A percentile compares a stretch with the other conserved stretches of the same genome.
phyloP scores from a whole-genome alignment of 2,797 vertebrate genomes.

The Alauda arvensis region DNA sequence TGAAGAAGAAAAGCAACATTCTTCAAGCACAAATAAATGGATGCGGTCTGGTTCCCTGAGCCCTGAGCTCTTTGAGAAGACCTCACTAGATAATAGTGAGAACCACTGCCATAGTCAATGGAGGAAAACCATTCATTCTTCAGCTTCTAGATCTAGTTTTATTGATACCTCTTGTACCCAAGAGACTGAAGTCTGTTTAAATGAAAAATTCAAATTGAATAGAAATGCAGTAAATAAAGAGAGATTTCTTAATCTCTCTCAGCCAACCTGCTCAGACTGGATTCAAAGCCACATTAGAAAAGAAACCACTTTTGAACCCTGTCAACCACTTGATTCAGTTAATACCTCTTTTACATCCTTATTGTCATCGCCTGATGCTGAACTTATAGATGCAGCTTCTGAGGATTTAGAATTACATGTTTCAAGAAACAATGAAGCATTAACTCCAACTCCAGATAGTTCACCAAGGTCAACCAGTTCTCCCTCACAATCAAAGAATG shows the following conservation, averaged over 20 bases:
- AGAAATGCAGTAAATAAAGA: conserved; percentile 76
- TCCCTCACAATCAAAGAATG: conserved; percentile 85
- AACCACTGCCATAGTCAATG: conserved; percentile 64
- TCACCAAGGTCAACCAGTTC: conserved; percentile 92
- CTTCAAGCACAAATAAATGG: conserved; percentile 69
- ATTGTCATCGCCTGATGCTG: conserved; percentile 77
- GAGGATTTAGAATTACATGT: conserved; percentile 81
- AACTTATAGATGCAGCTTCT: conserved; percentile 81
- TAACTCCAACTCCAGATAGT: conserved; percentile 90
- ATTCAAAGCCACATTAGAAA: conserved; percentile 77
- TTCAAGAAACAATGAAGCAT: conserved; percentile 78
- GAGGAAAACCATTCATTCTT: conserved; percentile 70
- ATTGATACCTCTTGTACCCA: conserved; percentile 72
- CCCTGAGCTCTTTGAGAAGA: conserved; percentile 86
- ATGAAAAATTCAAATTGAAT: conserved; percentile 70
- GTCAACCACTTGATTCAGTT: conserved; percentile 78
- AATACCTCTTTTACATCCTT: conserved; percentile 80
- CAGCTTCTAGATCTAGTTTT: conserved; percentile 70
- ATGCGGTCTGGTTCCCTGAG: conserved; percentile 71
- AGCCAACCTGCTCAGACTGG: conserved; percentile 78
- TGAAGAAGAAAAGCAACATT: conserved; percentile 66
- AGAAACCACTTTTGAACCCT: conserved; percentile 75
- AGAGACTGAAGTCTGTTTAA: conserved; percentile 64
- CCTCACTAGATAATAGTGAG: conserved; percentile 72
- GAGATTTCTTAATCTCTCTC: conserved; percentile 84